phyloP scores from a whole-genome alignment of 2,797 vertebrate genomes.

The Rhabdomys pumilio region DNA sequence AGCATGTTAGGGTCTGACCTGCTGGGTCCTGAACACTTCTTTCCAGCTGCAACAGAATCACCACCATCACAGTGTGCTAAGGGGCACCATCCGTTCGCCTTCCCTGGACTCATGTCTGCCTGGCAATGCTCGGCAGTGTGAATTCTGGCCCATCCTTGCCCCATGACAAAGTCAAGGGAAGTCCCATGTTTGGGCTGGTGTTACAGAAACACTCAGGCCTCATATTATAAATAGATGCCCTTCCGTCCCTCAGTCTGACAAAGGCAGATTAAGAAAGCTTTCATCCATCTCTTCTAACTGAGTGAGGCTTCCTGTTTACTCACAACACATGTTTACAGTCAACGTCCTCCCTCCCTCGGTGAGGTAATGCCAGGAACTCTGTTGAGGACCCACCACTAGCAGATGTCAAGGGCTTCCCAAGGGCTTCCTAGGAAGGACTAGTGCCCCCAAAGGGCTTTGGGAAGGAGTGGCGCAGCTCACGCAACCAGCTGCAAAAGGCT shows the following conservation, averaged over 20 bases:
- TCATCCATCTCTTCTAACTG: not conserved
- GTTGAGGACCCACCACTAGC: not conserved
- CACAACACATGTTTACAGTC: accelerated
- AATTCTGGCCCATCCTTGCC: not conserved
- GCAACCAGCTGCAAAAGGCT: accelerated
- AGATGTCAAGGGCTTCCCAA: not conserved
- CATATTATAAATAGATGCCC: not conserved
- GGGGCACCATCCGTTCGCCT: not conserved
- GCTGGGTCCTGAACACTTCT: accelerated
- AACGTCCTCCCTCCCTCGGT: accelerated
- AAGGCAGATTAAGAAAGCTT: not conserved
- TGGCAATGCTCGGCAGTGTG: not conserved
- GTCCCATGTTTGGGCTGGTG: not conserved
- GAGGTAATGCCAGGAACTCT: accelerated
- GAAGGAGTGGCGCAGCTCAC: no score
- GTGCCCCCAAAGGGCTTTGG: accelerated
- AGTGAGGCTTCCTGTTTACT: not conserved
- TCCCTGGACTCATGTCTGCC: not conserved
- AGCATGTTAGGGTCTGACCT: accelerated
- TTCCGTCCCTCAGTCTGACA: accelerated
- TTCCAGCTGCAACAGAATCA: accelerated
- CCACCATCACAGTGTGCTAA: accelerated
- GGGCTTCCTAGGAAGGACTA: not conserved
- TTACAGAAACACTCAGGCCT: not conserved
- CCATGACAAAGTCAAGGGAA: no score